Conservation (phyloP, 2,113 vertebrate genomes). For the Tetraodon nigroviridis region DNA sequence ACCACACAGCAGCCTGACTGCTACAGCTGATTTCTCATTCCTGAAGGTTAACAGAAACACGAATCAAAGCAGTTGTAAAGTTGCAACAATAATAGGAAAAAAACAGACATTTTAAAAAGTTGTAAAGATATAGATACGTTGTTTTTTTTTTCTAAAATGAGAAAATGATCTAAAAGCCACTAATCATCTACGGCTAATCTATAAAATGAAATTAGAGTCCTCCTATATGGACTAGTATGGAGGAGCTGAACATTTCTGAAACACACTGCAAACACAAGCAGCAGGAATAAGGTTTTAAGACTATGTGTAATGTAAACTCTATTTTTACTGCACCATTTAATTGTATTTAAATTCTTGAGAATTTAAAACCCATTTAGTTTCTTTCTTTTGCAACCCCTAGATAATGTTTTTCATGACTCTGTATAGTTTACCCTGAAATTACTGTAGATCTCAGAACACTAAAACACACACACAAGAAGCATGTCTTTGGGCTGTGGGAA, state of each 20-base stretch:
- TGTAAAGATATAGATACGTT: slow-evolving; percentile 31
- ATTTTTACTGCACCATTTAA: no score
- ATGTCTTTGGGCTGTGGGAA: no score
- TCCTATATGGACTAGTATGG: slow-evolving; percentile 31
- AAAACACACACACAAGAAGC: slow-evolving; percentile 28
- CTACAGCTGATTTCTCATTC: not conserved
- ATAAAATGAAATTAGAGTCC: slow-evolving; percentile 36
- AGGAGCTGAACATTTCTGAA: slow-evolving; percentile 44
- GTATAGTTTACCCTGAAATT: slow-evolving; percentile 63
- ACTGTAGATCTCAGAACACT: slow-evolving; percentile 60
- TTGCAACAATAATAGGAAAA: slow-evolving; percentile 19
- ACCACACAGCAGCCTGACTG: not conserved
- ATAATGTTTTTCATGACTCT: slow-evolving; percentile 23
- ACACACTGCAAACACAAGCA: slow-evolving; percentile 72
- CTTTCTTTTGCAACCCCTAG: slow-evolving; percentile 30
- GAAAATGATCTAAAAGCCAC: slow-evolving; percentile 40
- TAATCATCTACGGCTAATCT: slow-evolving; percentile 49
- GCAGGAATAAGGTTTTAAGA: slow-evolving; percentile 36
- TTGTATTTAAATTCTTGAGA: no score
- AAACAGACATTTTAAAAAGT: slow-evolving; percentile 30
- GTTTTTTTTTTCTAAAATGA: slow-evolving; percentile 24
- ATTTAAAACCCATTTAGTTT: not conserved
- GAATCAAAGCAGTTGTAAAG: slow-evolving; percentile 20
- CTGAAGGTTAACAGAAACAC: slow-evolving; percentile 19
- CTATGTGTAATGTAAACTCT: slow-evolving; percentile 10